These are phyloP conservation scores for Erpobdella octoculata DNA, from an alignment of 2,888 invertebrate genomes.

Conservation along the genomic window DNA sequence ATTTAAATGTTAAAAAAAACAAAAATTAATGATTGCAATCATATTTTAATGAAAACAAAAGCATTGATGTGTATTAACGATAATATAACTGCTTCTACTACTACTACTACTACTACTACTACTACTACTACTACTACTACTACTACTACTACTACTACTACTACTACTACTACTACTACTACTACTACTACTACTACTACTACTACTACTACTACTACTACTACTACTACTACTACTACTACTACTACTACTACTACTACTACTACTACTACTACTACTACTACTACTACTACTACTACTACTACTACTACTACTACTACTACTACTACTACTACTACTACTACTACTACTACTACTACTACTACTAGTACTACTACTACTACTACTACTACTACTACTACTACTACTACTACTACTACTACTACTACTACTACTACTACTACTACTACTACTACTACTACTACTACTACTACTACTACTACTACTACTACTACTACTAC, in stretches of 20 bases:
- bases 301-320: slow-evolving; percentile 1
- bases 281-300: background rate
- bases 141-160: background rate
- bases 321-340: background rate
- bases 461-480: background rate
- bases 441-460: background rate
- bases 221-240: background rate
- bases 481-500: slow-evolving; percentile 1
- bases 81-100: too few species aligned
- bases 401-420: background rate
- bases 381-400: background rate
- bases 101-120: background rate
- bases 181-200: background rate
- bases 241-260: background rate
- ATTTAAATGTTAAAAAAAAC: too few species aligned
- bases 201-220: background rate
- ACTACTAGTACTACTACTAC: background rate
- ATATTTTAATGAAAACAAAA: too few species aligned
- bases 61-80: too few species aligned
- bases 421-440: slow-evolving; percentile 1
- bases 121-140: background rate
- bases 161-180: background rate
- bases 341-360: background rate
- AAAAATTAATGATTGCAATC: too few species aligned
- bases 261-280: background rate